Evolutionary conservation across 2,797 vertebrate genomes (phyloP).

Genomic region (Naso thynnoides): DNA sequence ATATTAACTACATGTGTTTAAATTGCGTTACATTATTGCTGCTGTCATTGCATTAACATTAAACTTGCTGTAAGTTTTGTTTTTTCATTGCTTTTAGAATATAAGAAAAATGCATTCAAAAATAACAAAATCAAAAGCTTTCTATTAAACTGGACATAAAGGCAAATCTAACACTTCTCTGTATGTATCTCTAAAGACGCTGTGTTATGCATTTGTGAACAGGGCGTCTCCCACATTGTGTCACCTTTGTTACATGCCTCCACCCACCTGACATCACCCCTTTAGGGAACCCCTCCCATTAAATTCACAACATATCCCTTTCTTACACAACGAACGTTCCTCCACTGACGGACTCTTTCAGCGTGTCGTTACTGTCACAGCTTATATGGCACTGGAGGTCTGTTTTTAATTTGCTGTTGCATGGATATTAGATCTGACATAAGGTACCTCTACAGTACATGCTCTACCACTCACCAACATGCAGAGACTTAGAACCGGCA

Average conservation of each 20-base stretch:
- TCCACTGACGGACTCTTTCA: constrained; percentile 11
- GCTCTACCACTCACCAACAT: constrained; percentile 58
- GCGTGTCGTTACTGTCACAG: constrained; percentile 22
- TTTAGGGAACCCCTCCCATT: constrained; percentile 25
- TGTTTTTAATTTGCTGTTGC: constrained; percentile 51
- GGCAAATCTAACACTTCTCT: background rate
- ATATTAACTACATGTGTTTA: background rate
- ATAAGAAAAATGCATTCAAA: background rate
- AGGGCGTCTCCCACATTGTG: constrained; percentile 43
- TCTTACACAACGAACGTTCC: background rate
- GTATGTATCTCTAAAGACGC: constrained; percentile 22
- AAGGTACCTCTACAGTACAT: constrained; percentile 58
- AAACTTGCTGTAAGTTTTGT: background rate
- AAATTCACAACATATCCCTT: constrained; percentile 12
- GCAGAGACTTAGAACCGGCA: constrained; percentile 56
- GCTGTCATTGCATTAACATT: background rate
- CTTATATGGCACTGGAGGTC: constrained; percentile 18
- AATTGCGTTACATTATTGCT: background rate
- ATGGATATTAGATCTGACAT: constrained; percentile 61
- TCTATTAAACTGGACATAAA: too few relatives aligned
- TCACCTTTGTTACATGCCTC: constrained; percentile 30
- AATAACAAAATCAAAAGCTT: background rate
- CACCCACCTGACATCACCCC: constrained; percentile 53
- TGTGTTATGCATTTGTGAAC: constrained; percentile 43
- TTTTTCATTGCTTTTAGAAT: background rate